A percentile compares a stretch with the other conserved stretches of the same genome.
Conservation (phyloP, 1,140 invertebrate species). For the Campoletis sonorensis region DNA sequence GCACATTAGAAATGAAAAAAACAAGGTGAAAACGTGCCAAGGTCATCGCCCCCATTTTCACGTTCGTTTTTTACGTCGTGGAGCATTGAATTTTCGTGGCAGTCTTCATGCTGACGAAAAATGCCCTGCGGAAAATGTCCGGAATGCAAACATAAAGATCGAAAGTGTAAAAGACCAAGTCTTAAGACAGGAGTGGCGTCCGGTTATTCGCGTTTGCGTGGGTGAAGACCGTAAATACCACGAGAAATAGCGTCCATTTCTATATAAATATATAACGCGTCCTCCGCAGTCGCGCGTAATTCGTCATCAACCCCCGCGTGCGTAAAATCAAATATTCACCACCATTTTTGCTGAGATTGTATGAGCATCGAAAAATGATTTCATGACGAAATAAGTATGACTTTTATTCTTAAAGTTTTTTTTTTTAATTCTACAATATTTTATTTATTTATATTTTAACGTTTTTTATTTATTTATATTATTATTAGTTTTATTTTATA, state of each 20-base stretch:
- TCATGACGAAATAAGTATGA: background rate
- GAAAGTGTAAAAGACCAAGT: background rate
- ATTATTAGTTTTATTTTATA: no score
- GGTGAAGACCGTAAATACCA: conserved; percentile 38
- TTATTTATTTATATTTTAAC: no score
- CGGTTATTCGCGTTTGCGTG: conserved; percentile 38
- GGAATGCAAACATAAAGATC: conserved; percentile 37
- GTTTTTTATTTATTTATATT: no score
- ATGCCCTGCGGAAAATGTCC: conserved; percentile 15
- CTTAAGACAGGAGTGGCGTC: conserved; percentile 24
- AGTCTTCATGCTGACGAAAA: conserved; percentile 11
- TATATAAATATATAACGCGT: conserved; percentile 9
- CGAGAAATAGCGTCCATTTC: conserved; percentile 2
- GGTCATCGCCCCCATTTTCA: no score
- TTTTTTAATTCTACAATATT: no score
- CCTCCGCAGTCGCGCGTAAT: conserved; percentile 29
- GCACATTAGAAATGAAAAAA: no score
- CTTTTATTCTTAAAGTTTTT: no score
- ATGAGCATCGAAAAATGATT: background rate
- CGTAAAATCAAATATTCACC: background rate
- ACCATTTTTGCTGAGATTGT: conserved; percentile 2
- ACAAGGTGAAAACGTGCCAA: no score
- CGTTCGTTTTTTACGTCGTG: no score
- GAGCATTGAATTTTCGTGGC: background rate
- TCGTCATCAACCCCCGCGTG: conserved; percentile 25